These are phyloP conservation scores for Crossocerus cetratus DNA, from an alignment of 2,888 invertebrate genomes.

Conservation along the genomic window DNA sequence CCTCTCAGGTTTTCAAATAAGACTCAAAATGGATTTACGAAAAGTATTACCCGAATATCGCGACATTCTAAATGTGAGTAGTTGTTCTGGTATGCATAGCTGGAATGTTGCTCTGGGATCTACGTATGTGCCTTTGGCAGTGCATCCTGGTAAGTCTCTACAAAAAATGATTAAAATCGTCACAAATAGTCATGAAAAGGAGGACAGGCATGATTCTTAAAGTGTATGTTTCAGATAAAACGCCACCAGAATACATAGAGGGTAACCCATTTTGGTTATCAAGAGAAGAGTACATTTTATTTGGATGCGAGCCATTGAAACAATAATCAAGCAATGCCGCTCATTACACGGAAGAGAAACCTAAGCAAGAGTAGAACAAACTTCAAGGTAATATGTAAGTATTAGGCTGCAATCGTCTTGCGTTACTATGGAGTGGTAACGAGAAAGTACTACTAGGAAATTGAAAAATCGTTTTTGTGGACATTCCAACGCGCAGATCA, in stretches of 20 bases:
- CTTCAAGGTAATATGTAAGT: constrained; percentile 64
- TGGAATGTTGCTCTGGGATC: constrained; percentile 77
- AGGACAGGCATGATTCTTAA: neutral
- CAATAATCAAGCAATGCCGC: constrained; percentile 51
- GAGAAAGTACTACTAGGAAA: constrained; percentile 31
- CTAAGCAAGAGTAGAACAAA: constrained; percentile 38
- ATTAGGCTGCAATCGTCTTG: constrained; percentile 69
- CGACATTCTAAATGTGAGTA: constrained; percentile 72
- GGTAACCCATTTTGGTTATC: constrained; percentile 76
- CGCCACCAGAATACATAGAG: constrained; percentile 72
- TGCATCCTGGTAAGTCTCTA: constrained; percentile 72
- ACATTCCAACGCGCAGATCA: constrained; percentile 9
- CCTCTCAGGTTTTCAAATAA: constrained; percentile 73
- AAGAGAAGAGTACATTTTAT: constrained; percentile 76
- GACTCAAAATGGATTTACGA: constrained; percentile 73
- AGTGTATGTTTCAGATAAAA: constrained; percentile 67
- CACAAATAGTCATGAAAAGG: neutral
- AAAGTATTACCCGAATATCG: constrained; percentile 73
- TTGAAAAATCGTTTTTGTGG: constrained; percentile 5
- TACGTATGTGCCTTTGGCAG: constrained; percentile 74
- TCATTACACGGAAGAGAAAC: constrained; percentile 29
- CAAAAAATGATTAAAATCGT: neutral
- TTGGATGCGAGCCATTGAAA: constrained; percentile 75
- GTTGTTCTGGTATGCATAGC: constrained; percentile 73
- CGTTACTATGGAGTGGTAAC: constrained; percentile 11